Base-by-base conservation (phyloP, 2,888 invertebrate genomes). In the Tachina fera region DNA sequence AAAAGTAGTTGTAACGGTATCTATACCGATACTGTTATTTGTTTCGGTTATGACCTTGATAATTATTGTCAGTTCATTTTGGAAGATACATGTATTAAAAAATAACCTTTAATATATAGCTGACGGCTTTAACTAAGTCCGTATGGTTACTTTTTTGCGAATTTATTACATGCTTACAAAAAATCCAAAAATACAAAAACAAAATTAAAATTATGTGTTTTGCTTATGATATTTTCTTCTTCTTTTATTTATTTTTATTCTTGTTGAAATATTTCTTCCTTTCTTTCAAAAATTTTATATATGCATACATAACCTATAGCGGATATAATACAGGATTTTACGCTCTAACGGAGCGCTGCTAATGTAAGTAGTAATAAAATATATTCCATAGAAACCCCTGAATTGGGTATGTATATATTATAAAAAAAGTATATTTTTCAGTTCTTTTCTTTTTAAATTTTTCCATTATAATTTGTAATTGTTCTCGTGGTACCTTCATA, bases 321-420 rank as follows among this genome's bases (percentile, higher is more conserved):
- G 91, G 92, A 92, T 90, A 92, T 92, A 89, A 92, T 92, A 89
- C 92, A 92, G 92, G 92, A 92, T 90, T 92, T 92, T 90, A 92
- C 92, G 91, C 92, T 92, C 92, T 92, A 92, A 92, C 92, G 91
- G 92, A 91, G 92, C 90, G 91, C 92, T 89, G 89, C 90, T 89
- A 91, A 92, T 90, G 92, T 92, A 92, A 92, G 92, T 92, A 86
- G 70, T 77, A 60, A 53, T 82, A 75, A 68, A 58, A 65, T 19
- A 61, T 77, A 86, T 84, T 87, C 14, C 22, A 65, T 49, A 31
- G 41, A 51, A 68, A 14, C 11, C 53, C 39, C 58, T 47, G 39
- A 79, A 71, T 56, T 16, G 43, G 63, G 2, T 47, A 39, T 41
- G 60, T 51, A 58, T 41, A 19, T 43, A 45, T 53, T 51, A 14